Evolutionary conservation across 2,888 invertebrate species (phyloP), one percentile per base, ranked within the genome.

Genomic region (Lymantria monacha): DNA sequence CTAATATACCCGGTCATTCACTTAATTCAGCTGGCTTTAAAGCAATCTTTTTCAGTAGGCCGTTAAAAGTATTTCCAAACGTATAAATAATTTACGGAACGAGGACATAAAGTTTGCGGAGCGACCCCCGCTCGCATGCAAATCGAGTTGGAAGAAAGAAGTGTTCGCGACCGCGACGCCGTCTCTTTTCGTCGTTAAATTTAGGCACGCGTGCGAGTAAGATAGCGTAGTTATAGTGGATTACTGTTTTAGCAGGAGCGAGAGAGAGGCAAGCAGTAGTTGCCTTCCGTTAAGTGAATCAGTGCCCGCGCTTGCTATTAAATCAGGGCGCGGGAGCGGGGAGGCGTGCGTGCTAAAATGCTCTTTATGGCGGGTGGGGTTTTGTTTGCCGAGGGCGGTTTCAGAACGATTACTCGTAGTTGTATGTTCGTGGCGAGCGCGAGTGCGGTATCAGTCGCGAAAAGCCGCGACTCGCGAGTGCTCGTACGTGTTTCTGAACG

Each of bases 271-370:
- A 74, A 76, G 76, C 70, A 77, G 85, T 81, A 84, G 89, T 86
- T 86, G 88, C 87, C 89, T 89, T 89, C 87, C 75, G 82, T 77
- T 91, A 91, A 91, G 86, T 91, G 91, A 91, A 91, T 91, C 91
- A 90, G 90, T 89, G 91, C 90, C 90, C 88, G 87, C 87, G 87
- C 70, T 85, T 78, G 88, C 85, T 91, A 90, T 90, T 90, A 90
- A 91, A 91, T 91, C 90, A 90, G 82, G 83, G 80, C 87, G 90
- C 84, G 87, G 83, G 86, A 69, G 81, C 72, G 81, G 81, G 82
- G 81, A 82, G 78, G 77, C 68, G 82, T 80, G 83, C 81, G 81
- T 81, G 89, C 87, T 85, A 90, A 90, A 90, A 88, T 87, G 87
- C 83, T 87, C 85, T 87, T 86, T 85, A 85, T 79, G 76, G 78